Percentiles rank a stretch among this genome's conserved stretches.
Evolutionary conservation across 2,888 invertebrate species (phyloP).

Genomic region (Dynastes grantii): DNA sequence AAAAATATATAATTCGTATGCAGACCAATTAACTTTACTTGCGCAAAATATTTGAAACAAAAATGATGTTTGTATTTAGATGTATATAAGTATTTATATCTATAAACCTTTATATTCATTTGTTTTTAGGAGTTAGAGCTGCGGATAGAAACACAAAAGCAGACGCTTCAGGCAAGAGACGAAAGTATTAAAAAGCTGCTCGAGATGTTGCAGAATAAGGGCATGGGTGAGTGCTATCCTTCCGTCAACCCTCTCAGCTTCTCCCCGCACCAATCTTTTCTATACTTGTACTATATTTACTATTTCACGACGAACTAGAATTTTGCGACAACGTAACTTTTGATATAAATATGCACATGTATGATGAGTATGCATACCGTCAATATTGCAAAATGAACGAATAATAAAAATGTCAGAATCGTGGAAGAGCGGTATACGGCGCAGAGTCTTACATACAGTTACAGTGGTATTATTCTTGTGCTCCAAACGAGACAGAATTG

Average conservation of each 20-base stretch:
- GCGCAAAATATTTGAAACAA: no score
- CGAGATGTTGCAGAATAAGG: slow-evolving; percentile 98
- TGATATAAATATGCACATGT: slow-evolving; percentile 29
- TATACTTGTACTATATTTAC: slow-evolving; percentile 42
- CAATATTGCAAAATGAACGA: slow-evolving; percentile 30
- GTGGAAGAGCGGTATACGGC: slow-evolving; percentile 49
- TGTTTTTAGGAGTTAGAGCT: slow-evolving; percentile 90
- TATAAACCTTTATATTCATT: not conserved
- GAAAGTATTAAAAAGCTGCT: slow-evolving; percentile 98
- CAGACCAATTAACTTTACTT: no score
- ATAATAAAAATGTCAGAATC: slow-evolving; percentile 29
- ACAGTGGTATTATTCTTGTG: slow-evolving; percentile 58
- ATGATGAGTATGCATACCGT: slow-evolving; percentile 15
- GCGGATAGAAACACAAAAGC: slow-evolving; percentile 97
- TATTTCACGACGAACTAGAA: slow-evolving; percentile 6
- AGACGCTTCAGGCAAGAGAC: slow-evolving; percentile 95
- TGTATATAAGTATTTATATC: no score
- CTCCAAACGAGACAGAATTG: slow-evolving; percentile 47
- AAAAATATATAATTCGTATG: no score
- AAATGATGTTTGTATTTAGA: not conserved
- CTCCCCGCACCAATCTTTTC: slow-evolving; percentile 51
- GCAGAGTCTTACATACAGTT: slow-evolving; percentile 61
- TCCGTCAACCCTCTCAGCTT: slow-evolving; percentile 50
- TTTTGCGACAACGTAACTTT: slow-evolving; percentile 12
- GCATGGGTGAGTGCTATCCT: slow-evolving; percentile 84